Evolutionary conservation across 2,888 invertebrate species (phyloP), one percentile per base, ranked within the genome.

Genomic region (Scaptomyza flava): DNA sequence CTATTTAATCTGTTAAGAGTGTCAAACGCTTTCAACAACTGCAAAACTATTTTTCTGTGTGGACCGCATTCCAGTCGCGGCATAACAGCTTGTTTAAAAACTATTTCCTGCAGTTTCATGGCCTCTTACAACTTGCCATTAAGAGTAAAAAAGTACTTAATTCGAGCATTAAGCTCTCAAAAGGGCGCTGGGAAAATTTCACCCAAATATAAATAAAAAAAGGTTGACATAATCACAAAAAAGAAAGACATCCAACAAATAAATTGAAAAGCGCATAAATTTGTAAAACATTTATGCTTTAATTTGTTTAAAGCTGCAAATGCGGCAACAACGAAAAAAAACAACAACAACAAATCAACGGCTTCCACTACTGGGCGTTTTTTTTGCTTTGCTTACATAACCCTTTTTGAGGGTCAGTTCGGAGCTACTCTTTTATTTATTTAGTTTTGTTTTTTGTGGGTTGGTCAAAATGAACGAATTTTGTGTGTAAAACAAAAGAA

Each of bases 241-340:
- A 27, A 47, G 23, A 46, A 23, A 42, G 54, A 6, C 36, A 36
- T 3, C 27, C 23, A 27, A 38, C 38, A 50, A 47, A 68, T 42
- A 68, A 80, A 72, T 71, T 66, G 68, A 74, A 78, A 66, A 76
- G 66, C 67, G 71, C 76, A 85, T 81, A 82, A 82, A 82, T 82
- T 82, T 85, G 87, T 82, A 58, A 79, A 64, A 23, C 77, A 69
- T 79, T 82, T 76, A 78, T 34, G 36, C 46, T 57, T 48, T 62
- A 64, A 61, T 61, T 54, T 50, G 50, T 64, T 48, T 34, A 17
- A 41, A 8, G 41, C 41, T 38, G 43, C 50, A 58, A 68, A 69
- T 62, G 56, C 61, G 67, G 46, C 68, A 61, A 59, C 60, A 66
- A 45, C 43, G 45, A 31, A 66, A 64, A 43, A 51, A 65, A 43